Conservation (phyloP, 2,113 vertebrate species). For the Brachyhypopomus occidentalis region DNA sequence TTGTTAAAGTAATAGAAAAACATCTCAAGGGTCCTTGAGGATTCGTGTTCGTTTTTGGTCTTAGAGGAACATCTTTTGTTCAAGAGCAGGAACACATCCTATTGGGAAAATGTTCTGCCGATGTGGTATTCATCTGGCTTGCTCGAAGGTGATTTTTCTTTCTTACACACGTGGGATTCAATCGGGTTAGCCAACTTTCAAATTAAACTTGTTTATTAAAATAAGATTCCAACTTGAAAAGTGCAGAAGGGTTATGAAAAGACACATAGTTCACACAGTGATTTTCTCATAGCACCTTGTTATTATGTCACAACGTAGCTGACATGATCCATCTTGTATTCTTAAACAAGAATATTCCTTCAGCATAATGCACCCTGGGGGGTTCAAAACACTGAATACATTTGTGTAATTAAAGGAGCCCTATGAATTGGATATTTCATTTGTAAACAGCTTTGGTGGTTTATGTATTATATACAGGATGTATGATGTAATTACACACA, state of each 20-base stretch:
- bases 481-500: too few species aligned
- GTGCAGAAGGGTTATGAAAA: too few species aligned
- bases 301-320: neutral
- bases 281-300: neutral
- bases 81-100: neutral
- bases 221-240: neutral
- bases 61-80: neutral
- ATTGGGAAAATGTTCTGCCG: neutral
- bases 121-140: neutral
- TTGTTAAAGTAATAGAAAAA: constrained; percentile 9
- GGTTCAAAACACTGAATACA: too few species aligned
- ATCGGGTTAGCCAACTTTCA: neutral
- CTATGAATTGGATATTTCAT: too few species aligned
- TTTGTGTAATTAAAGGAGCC: too few species aligned
- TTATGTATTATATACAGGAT: too few species aligned
- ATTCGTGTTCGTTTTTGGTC: neutral
- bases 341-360: too few species aligned
- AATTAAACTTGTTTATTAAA: neutral
- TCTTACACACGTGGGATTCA: neutral
- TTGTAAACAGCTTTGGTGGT: too few species aligned
- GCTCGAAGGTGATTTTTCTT: neutral
- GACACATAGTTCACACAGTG: neutral
- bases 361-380: too few species aligned
- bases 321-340: neutral
- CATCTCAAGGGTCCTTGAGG: neutral